Percentiles rank a stretch among this genome's conserved stretches.
phyloP scores from a whole-genome alignment of 2,888 invertebrate species.

The Acanthopleura granulata region DNA sequence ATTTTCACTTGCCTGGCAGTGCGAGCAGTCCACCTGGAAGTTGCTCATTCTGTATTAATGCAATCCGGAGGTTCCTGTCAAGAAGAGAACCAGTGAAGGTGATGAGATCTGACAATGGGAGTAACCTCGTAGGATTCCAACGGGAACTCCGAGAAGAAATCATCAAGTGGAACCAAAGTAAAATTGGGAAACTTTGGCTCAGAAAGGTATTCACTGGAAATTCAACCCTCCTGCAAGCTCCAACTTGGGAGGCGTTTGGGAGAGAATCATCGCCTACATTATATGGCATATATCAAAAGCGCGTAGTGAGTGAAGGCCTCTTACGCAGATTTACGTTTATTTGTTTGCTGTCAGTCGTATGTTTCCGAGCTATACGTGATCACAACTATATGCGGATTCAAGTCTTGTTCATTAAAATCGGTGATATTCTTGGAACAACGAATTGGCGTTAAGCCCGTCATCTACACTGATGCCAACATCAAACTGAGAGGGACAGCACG shows the following conservation, averaged over 20 bases:
- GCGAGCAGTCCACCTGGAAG: conserved; percentile 30
- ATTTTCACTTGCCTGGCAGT: conserved; percentile 30
- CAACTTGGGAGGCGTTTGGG: conserved; percentile 36
- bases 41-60: conserved; percentile 29
- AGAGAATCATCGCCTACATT: conserved; percentile 27
- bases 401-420: too few relatives aligned
- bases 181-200: conserved; percentile 24
- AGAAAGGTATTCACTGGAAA: conserved; percentile 29
- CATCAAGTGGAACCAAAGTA: conserved; percentile 25
- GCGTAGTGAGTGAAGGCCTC: too few relatives aligned
- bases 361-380: too few relatives aligned
- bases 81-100: conserved; percentile 22
- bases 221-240: conserved; percentile 36
- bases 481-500: too few relatives aligned
- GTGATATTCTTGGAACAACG: too few relatives aligned
- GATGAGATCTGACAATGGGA: conserved; percentile 27
- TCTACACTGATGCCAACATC: too few relatives aligned
- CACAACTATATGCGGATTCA: too few relatives aligned
- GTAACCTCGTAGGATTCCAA: conserved; percentile 31
- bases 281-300: too few relatives aligned
- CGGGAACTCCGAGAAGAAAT: conserved; percentile 29
- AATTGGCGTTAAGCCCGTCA: too few relatives aligned
- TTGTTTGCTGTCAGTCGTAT: too few relatives aligned
- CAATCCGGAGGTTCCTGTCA: conserved; percentile 28
- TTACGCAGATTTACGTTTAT: too few relatives aligned